Evolutionary conservation across 2,797 vertebrate genomes (phyloP), one percentile per base, ranked within the genome.

Genomic region (Pseudochirops corinnae): DNA sequence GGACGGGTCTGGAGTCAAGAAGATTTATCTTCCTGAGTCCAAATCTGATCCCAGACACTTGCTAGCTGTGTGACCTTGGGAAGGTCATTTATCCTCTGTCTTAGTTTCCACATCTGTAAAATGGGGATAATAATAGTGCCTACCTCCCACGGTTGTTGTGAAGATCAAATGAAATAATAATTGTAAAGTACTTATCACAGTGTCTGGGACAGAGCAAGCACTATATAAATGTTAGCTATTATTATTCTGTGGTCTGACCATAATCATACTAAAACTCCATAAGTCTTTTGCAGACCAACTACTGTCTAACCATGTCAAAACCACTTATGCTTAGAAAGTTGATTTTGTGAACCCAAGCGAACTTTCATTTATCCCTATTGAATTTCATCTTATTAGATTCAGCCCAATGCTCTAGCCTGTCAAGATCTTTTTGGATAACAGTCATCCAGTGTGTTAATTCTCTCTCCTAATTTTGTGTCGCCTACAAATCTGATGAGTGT

Each of bases 351-450:
- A 46, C n/a, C 74, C 74, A 82, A 24, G 74, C 3, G 7, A 82
- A 82, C 39, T 82, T 82, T n/a, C 74, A 82, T 82, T 82, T 82
- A 74, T 74, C 67, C 16, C 67, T 74, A 82, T 11, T 82, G 74
- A 82, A 82, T 82, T 82, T 82, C 74, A 39, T 46, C n/a, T 82
- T 82, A 74, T 82, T 82, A 82, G 39, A 82, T 82, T 82, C 74
- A 82, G 39, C 39, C n/a, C 74, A 82, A 46, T 82, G 21, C 74
- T 82, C 74, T 82, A 46, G 74, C n/a, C 67, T 74, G 67, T 74
- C 74, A 82, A 82, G 39, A 82, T 46, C 39, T 82, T 82, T 82
- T 82, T 82, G 67, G n/a, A 82, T 82, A 82, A 82, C 7, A 24
- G 39, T 82, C 74, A 82, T 82, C n/a, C 39, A 46, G 21, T 82